A percentile compares a stretch with the other conserved stretches of the same genome.
Conservation (phyloP, 2,113 vertebrate genomes). For the Diadophis punctatus region DNA sequence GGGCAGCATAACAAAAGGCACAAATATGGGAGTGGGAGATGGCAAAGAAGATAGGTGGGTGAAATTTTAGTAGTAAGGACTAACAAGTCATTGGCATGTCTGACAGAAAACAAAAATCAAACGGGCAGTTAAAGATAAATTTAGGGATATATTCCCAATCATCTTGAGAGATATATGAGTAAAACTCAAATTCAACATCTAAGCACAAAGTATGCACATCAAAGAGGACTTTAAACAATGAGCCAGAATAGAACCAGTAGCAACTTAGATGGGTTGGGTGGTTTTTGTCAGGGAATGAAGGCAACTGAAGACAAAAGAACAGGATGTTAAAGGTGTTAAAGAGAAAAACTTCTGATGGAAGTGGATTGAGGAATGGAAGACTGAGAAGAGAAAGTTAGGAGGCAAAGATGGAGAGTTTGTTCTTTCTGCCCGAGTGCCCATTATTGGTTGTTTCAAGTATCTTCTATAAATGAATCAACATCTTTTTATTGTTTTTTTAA, state of each 20-base stretch:
- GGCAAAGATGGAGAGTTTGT: neutral
- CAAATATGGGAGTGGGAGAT: neutral
- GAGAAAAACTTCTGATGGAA: neutral
- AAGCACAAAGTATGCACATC: neutral
- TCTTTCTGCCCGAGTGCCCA: neutral
- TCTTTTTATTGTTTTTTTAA: neutral
- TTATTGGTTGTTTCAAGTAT: neutral
- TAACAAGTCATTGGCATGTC: neutral
- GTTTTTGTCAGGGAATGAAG: neutral
- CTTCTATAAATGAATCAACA: neutral
- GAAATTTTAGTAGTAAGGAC: neutral
- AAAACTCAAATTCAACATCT: neutral
- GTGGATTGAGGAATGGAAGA: neutral
- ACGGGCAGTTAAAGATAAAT: neutral
- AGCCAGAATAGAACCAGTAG: neutral
- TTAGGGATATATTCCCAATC: neutral
- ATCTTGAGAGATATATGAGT: neutral
- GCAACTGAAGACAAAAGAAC: neutral
- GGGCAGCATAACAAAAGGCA: neutral
- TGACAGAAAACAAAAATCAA: too few species aligned
- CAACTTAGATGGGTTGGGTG: neutral
- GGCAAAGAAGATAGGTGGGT: too few species aligned
- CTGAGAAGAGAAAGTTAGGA: neutral
- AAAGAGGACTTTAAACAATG: neutral
- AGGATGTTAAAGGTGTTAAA: neutral